Conservation (phyloP, 2,888 invertebrate species). For the Drosophila pullipes region DNA sequence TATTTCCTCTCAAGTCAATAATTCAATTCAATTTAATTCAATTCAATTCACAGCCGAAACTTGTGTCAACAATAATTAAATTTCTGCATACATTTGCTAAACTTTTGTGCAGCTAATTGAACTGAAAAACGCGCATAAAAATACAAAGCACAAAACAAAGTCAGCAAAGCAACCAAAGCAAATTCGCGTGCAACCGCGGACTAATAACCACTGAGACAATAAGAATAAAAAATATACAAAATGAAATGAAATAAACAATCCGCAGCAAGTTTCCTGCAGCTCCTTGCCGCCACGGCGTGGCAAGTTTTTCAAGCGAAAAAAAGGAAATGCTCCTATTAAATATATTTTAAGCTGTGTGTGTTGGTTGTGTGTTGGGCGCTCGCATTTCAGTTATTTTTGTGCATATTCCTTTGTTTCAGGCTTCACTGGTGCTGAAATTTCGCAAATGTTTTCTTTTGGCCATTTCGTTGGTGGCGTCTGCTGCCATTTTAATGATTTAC, state of each 20-base stretch:
- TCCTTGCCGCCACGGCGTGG: slow-evolving; percentile 35
- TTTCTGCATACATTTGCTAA: slow-evolving; percentile 74
- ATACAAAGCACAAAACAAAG: slow-evolving; percentile 23
- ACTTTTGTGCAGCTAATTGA: slow-evolving; percentile 78
- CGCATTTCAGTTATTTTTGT: slow-evolving; percentile 34
- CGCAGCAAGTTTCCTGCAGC: slow-evolving; percentile 48
- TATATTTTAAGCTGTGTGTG: slow-evolving; percentile 53
- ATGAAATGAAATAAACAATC: slow-evolving; percentile 68
- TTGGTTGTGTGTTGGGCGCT: slow-evolving; percentile 20
- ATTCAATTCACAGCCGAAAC: slow-evolving; percentile 57
- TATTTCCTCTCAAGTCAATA: slow-evolving; percentile 1
- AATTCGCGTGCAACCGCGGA: slow-evolving; percentile 76
- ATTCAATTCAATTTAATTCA: slow-evolving; percentile 63
- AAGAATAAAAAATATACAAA: slow-evolving; percentile 19
- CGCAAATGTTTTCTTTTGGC: slow-evolving; percentile 73
- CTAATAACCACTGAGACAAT: slow-evolving; percentile 70
- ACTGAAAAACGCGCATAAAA: slow-evolving; percentile 20
- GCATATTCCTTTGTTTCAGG: slow-evolving; percentile 62
- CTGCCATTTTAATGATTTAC: slow-evolving; percentile 75
- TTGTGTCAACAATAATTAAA: slow-evolving; percentile 81
- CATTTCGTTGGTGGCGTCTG: slow-evolving; percentile 62
- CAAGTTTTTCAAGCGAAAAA: slow-evolving; percentile 68
- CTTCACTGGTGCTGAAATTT: slow-evolving; percentile 77
- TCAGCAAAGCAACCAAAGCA: slow-evolving; percentile 38
- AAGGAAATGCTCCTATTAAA: slow-evolving; percentile 77